Conservation (phyloP, 2,797 vertebrate species). For the Platyrinchus mystaceus region DNA sequence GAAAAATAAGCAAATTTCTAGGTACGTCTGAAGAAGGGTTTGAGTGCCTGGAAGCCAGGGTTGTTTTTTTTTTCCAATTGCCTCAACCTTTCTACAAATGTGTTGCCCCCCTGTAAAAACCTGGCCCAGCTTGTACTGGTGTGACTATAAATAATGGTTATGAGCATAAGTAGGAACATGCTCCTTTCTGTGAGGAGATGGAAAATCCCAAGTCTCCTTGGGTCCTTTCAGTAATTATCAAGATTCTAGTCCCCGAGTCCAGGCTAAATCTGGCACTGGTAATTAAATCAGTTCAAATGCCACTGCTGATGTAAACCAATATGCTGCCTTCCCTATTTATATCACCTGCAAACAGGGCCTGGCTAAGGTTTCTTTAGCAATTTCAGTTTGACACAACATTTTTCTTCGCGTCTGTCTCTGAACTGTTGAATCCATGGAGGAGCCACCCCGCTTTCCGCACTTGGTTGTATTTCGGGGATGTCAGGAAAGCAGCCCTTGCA, state of each 20-base stretch:
- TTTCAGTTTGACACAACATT: slow-evolving; percentile 70
- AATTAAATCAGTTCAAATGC: slow-evolving; percentile 72
- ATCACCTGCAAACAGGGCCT: slow-evolving; percentile 69
- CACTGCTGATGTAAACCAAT: slow-evolving; percentile 70
- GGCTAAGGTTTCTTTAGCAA: slow-evolving; percentile 69
- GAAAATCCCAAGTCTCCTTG: slow-evolving; percentile 63
- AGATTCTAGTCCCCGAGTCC: slow-evolving; percentile 67
- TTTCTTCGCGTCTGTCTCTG: slow-evolving; percentile 69
- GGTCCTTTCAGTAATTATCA: slow-evolving; percentile 69
- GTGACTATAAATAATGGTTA: slow-evolving; percentile 58
- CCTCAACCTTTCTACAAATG: slow-evolving; percentile 51
- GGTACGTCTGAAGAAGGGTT: slow-evolving; percentile 7
- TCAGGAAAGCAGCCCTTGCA: slow-evolving; percentile 46
- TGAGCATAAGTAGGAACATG: slow-evolving; percentile 54
- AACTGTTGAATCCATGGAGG: slow-evolving; percentile 59
- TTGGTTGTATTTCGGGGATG: slow-evolving; percentile 30
- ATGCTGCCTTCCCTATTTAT: slow-evolving; percentile 70
- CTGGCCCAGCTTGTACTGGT: slow-evolving; percentile 19
- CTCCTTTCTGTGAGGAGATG: slow-evolving; percentile 45
- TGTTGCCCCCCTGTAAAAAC: slow-evolving; percentile 28
- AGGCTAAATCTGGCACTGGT: slow-evolving; percentile 70
- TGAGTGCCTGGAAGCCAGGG: neutral
- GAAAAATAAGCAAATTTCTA: neutral
- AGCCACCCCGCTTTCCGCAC: slow-evolving; percentile 25
- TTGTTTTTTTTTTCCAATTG: neutral